phyloP scores from a whole-genome alignment of 2,113 vertebrate species.

The Cavia porcellus region DNA sequence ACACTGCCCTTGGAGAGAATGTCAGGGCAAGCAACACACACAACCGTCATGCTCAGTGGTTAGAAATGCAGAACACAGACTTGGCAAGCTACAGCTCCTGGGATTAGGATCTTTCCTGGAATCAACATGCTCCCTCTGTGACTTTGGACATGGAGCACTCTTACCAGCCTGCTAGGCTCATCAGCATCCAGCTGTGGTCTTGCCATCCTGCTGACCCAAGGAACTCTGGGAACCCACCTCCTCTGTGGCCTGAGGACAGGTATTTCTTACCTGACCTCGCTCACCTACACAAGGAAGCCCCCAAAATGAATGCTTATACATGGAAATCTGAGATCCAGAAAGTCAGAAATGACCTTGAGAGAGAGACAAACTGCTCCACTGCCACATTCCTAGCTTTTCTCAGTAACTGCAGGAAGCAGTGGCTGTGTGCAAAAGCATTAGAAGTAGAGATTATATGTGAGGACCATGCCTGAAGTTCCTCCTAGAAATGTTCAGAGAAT shows the following conservation, averaged over 20 bases:
- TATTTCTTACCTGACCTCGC: accelerated
- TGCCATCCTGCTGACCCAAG: neutral
- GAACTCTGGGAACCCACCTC: neutral
- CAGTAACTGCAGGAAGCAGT: neutral
- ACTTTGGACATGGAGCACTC: neutral
- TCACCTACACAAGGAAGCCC: neutral
- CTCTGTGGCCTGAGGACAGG: neutral
- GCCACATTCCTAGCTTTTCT: neutral
- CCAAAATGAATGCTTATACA: neutral
- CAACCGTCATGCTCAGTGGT: neutral
- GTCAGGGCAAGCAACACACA: neutral
- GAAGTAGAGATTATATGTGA: neutral
- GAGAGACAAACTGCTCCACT: neutral
- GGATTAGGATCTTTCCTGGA: neutral
- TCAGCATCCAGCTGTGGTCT: neutral
- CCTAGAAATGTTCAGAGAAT: neutral
- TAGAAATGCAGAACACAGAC: neutral
- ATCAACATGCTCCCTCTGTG: neutral
- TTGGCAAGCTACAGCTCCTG: neutral
- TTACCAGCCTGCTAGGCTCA: neutral
- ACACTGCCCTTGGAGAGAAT: too few species aligned
- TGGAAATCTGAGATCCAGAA: neutral
- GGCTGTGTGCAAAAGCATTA: neutral
- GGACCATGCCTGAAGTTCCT: neutral
- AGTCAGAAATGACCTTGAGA: neutral